Base-by-base conservation (phyloP, 2,888 invertebrate genomes). In the Zeuzera pyrina region DNA sequence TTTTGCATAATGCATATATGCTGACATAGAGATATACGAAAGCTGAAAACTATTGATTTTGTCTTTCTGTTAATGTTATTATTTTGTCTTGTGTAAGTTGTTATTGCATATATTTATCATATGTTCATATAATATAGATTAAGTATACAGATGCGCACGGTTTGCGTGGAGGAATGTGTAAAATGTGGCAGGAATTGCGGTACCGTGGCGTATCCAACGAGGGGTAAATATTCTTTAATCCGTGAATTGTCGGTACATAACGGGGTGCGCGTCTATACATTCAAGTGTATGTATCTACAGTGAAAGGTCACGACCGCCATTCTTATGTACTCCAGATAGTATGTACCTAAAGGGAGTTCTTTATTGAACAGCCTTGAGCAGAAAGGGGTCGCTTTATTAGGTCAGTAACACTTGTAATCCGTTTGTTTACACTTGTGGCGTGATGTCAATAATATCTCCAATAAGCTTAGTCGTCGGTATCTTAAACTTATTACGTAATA, bases 361-460 rank as follows among this genome's bases (percentile, higher is more conserved):
- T 78, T 79, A 79, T 78, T 74, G 77, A 78, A 69, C 67, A 58
- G 68, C 69, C 70, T 74, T 72, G 77, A 68, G 68, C 63, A 68
- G 58, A 70, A 73, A 76, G 74, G 79, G 79, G 73, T 70, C 73
- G 71, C 56, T 68, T 76, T 79, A 79, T 74, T 78, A 79, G 81
- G 81, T 81, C 81, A 81, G 72, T 78, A 73, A 72, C 77, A 74
- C 71, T 65, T 55, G 65, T 64, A 68, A 66, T 65, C 58, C 55
- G 68, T 68, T 68, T 70, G 71, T 73, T 70, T 72, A 73, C 68
- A 60, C 57, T 63, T 55, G 56, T 53, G 51, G 50, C 49, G 45
- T 52, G 48, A 45, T n/a, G n/a, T n/a, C n/a, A n/a, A n/a, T n/a
- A n/a, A n/a, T n/a, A n/a, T n/a, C n/a, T n/a, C n/a, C n/a, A n/a